Conservation (phyloP, 2,113 vertebrate species). For the Boulengeromyrus knoepffleri region DNA sequence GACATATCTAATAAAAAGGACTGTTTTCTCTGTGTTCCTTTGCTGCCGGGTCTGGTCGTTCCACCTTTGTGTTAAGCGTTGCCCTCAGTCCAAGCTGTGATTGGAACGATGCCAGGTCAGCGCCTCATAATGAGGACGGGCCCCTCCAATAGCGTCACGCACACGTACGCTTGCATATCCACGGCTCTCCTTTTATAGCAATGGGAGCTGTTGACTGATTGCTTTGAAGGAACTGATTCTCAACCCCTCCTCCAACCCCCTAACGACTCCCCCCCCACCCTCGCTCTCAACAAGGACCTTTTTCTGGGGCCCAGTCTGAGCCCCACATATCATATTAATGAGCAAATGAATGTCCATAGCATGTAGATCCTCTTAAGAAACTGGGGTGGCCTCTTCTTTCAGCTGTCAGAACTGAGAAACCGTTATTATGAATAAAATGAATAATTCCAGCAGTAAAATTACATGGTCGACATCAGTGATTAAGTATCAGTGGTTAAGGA, state of each 20-base stretch:
- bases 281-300: neutral
- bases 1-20: neutral
- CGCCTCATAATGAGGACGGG: neutral
- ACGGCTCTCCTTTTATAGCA: neutral
- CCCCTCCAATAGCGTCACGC: neutral
- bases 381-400: neutral
- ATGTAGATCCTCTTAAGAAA: neutral
- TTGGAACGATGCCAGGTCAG: neutral
- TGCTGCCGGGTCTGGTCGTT: neutral
- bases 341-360: neutral
- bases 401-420: neutral
- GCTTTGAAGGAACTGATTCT: slow-evolving; percentile 2
- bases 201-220: neutral
- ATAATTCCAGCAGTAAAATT: neutral
- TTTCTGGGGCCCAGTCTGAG: slow-evolving; percentile 2
- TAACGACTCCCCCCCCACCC: neutral
- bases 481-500: neutral
- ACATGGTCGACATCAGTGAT: neutral
- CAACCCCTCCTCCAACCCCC: neutral
- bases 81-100: neutral
- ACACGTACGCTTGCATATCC: neutral
- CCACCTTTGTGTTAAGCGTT: neutral
- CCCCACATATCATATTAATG: neutral
- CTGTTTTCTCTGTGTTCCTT: neutral
- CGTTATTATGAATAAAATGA: neutral